phyloP scores from a whole-genome alignment of 1,140 invertebrate genomes.

The Frieseomelitta varia region DNA sequence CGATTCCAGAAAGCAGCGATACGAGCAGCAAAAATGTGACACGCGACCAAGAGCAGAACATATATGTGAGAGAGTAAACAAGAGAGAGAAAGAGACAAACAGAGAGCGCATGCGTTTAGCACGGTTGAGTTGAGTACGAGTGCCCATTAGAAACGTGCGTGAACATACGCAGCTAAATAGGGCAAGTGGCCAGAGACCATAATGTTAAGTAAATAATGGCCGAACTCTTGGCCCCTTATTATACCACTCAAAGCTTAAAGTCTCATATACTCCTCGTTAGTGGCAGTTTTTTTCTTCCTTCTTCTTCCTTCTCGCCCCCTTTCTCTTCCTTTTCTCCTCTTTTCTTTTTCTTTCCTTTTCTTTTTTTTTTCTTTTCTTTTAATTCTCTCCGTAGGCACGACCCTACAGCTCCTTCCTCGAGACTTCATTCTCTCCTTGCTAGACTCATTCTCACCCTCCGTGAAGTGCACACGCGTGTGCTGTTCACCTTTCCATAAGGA shows the following conservation, averaged over 20 bases:
- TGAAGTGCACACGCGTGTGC: conserved; percentile 50
- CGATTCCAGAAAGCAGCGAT: conserved; percentile 19
- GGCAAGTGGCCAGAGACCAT: conserved; percentile 68
- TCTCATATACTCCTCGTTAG: conserved; percentile 68
- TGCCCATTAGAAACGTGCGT: conserved; percentile 73
- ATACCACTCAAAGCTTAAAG: conserved; percentile 71
- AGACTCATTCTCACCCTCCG: conserved; percentile 50
- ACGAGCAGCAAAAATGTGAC: conserved; percentile 35
- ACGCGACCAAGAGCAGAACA: conserved; percentile 44
- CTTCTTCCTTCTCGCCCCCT: neutral
- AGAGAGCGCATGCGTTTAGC: conserved; percentile 44
- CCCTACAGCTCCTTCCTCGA: conserved; percentile 49
- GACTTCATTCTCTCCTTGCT: conserved; percentile 48
- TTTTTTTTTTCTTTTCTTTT: conserved; percentile 20
- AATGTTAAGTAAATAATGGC: conserved; percentile 76
- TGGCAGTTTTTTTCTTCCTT: conserved; percentile 49
- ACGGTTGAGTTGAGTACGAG: conserved; percentile 66
- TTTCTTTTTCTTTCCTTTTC: conserved; percentile 11
- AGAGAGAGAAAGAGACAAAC: neutral
- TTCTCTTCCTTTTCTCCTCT: neutral
- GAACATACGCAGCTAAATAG: conserved; percentile 56
- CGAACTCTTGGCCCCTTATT: conserved; percentile 72
- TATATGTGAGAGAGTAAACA: neutral
- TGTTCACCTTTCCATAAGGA: conserved; percentile 17
- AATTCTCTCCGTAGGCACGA: conserved; percentile 59